Evolutionary conservation across 1,140 invertebrate species (phyloP), one percentile per base, ranked within the genome.

Genomic region (Pseudomyrmex dendroicus): DNA sequence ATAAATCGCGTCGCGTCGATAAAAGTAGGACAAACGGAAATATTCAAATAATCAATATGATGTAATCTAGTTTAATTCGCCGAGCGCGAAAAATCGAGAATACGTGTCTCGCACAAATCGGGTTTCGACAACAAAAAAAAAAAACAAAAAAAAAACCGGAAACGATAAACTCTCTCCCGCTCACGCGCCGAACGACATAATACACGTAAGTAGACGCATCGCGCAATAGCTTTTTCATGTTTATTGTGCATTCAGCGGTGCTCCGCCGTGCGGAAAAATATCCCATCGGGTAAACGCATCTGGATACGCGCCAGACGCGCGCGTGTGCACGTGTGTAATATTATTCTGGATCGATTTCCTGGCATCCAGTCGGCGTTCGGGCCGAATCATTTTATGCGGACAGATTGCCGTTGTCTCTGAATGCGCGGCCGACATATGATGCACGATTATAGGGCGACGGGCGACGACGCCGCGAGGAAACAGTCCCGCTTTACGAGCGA

Each of bases 211-310:
- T 67, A 73, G 66, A 72, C 59, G 25, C 20, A 54, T 50, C 63
- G 54, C n/a, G 70, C 25, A 62, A 85, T 72, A 78, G 82, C 73
- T 82, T 84, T 80, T 74, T 64, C 74, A 85, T 87, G 67, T 64
- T 63, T 80, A 77, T 56, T 57, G 66, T 72, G 46, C 73, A 74
- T 80, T 72, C 86, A 84, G 82, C 76, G 61, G 48, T 88, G 86
- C 62, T 77, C 62, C 44, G 35, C 68, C 74, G 78, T 67, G 67
- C 67, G 66, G 83, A 87, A 82, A 88, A 88, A 87, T 87, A 84
- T 88, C 84, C 84, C 80, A 83, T 88, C 87, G 84, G 84, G 86
- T 84, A 86, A 88, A 89, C 77, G 87, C 86, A 82, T 89, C 87
- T 89, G 87, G 87, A 88, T 83, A 64, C 50, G 64, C 54, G 87